These are phyloP conservation scores for Crypturellus undulatus DNA, from an alignment of 2,113 vertebrate species.

Conservation along the genomic window DNA sequence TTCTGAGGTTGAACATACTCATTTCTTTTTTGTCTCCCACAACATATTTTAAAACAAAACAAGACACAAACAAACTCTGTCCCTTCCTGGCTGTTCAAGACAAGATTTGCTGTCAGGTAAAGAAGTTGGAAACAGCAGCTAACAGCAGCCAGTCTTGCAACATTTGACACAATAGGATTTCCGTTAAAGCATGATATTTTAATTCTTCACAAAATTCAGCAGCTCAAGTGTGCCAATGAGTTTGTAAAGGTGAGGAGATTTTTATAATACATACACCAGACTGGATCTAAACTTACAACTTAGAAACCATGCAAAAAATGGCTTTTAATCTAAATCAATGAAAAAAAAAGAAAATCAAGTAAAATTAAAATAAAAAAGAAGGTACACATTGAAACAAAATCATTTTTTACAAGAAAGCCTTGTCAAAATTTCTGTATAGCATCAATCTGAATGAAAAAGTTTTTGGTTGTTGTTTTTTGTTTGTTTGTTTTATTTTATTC, in stretches of 20 bases:
- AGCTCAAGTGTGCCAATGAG: not conserved
- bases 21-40: not conserved
- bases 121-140: not conserved
- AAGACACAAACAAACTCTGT: not conserved
- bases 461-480: too few relatives aligned
- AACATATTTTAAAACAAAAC: not conserved
- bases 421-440: not conserved
- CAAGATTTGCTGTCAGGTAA: not conserved
- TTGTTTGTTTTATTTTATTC: not conserved
- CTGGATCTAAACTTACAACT: not conserved
- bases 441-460: not conserved
- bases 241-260: rapidly evolving
- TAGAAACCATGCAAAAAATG: not conserved
- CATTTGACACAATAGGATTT: not conserved
- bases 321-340: not conserved
- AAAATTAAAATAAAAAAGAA: not conserved
- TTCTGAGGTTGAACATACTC: not conserved
- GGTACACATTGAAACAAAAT: rapidly evolving
- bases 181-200: not conserved
- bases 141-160: not conserved
- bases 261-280: not conserved
- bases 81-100: not conserved
- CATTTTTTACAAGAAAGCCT: not conserved
- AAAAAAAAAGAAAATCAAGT: not conserved
- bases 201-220: not conserved